Base-by-base conservation (phyloP, 2,113 vertebrate genomes). In the Piliocolobus tephrosceles region DNA sequence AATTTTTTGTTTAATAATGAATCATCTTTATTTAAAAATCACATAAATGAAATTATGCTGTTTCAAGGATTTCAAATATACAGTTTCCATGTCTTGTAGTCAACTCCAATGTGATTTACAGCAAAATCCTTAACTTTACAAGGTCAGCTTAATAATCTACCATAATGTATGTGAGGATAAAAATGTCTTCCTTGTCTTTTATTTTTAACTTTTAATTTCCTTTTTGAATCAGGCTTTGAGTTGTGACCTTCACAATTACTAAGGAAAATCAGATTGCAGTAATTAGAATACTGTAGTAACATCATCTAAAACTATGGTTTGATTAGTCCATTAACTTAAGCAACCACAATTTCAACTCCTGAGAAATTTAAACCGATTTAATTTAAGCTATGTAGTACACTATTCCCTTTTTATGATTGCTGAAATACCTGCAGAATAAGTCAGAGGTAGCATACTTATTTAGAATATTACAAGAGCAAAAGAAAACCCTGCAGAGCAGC, bases 201-300 rank as follows among this genome's bases (percentile, higher is more conserved):
- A 92, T 88, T 96, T 88, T 92, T 92, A 96, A 96, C 81, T 97
- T 90, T 97, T 91, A 96, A 97, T 97, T 98, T 96, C 47, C 78
- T 97, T 86, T 95, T 86, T 85, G 94, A 97, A 91, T 92, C 81
- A 82, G 89, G 90, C 88, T 93, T 97, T 97, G 78, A 76, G 50
- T 92, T 98, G 95, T 95, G 96, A 96, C 97, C 96, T 97, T 98
- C 94, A 92, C 61, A 92, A 92, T 97, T 78, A 90, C 84, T 80
- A 88, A 88, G 90, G 90, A 97, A 97, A 97, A 96, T 96, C 93
- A 97, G 97, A 97, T 97, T 96, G 61, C 20, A 57, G 87, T 96
- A 95, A 96, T 98, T 96, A 97, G 93, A 96, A 92, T 90, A 90
- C 30, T 82, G 55, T 75, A 76, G 68, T 89, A 97, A 95, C 61